phyloP scores from a whole-genome alignment of 2,113 vertebrate genomes.

The Bagarius yarrelli region DNA sequence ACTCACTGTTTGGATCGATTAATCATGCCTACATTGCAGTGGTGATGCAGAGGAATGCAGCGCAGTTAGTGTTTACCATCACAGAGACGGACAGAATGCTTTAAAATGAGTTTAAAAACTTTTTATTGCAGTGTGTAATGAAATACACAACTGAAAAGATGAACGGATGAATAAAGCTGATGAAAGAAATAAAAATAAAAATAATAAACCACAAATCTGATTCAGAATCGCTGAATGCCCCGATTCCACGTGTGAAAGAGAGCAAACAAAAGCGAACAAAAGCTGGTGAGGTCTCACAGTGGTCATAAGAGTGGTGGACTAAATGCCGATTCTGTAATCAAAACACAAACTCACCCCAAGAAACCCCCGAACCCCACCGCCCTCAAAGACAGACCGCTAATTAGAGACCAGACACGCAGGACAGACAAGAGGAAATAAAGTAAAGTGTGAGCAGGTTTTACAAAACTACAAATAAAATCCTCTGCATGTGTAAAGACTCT shows the following conservation, averaged over 20 bases:
- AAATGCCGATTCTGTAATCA: slow-evolving; percentile 30
- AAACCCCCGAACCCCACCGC: no score
- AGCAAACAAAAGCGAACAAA: slow-evolving; percentile 23
- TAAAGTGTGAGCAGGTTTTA: no score
- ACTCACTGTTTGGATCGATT: no score
- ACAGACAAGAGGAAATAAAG: slow-evolving; percentile 17
- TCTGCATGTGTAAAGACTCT: no score
- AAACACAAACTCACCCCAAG: neutral
- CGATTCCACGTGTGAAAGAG: neutral
- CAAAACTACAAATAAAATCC: no score
- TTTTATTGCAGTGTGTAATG: neutral
- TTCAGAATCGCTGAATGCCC: no score
- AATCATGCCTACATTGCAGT: no score
- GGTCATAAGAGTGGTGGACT: slow-evolving; percentile 19
- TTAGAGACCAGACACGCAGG: slow-evolving; percentile 27
- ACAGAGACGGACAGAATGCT: neutral
- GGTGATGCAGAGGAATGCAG: no score
- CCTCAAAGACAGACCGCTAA: slow-evolving; percentile 29
- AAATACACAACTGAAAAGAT: no score
- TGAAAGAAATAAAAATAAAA: neutral
- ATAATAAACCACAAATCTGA: neutral
- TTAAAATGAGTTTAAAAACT: neutral
- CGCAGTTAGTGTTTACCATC: no score
- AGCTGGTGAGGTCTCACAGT: slow-evolving; percentile 11
- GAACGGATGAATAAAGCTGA: neutral